These are phyloP conservation scores for Cyprinodon brontotheroides DNA, from an alignment of 2,113 vertebrate species.

Conservation along the genomic window DNA sequence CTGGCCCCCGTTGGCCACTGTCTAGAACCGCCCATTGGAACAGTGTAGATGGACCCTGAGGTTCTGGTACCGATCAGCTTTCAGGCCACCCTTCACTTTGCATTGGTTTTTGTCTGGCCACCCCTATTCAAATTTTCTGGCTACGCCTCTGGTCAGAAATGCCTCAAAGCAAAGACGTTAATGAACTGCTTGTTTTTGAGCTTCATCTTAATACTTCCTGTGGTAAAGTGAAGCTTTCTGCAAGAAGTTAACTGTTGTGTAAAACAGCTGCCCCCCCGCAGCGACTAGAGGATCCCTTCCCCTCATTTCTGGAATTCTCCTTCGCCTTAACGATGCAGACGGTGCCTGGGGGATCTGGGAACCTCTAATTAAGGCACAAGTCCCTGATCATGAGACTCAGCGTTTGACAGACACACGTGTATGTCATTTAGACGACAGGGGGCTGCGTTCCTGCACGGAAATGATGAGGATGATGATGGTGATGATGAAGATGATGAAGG, in stretches of 20 bases:
- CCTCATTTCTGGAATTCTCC: constrained; percentile 35
- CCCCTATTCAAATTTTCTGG: too few relatives aligned
- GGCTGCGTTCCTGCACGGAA: constrained; percentile 45
- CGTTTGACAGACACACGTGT: constrained; percentile 56
- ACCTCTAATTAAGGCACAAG: not conserved
- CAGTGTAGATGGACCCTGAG: too few relatives aligned
- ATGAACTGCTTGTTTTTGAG: not conserved
- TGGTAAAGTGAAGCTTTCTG: constrained; percentile 37
- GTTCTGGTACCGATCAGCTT: too few relatives aligned
- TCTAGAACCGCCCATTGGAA: too few relatives aligned
- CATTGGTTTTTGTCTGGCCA: too few relatives aligned
- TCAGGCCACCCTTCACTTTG: too few relatives aligned
- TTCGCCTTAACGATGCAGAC: constrained; percentile 3
- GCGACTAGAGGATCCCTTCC: constrained; percentile 38
- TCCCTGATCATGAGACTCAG: not conserved
- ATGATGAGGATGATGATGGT: constrained; percentile 19
- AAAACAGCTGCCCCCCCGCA: constrained; percentile 32
- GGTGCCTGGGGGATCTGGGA: constrained; percentile 16
- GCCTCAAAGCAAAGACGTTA: not conserved
- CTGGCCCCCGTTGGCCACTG: too few relatives aligned
- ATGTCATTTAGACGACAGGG: constrained; percentile 45
- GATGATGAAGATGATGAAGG: constrained; percentile 38
- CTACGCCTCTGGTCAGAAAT: too few relatives aligned
- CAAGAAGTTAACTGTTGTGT: constrained; percentile 25
- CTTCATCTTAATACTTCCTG: constrained; percentile 32